These are phyloP conservation scores for Nanorana parkeri DNA, from an alignment of 2,113 vertebrate species.

Conservation along the genomic window DNA sequence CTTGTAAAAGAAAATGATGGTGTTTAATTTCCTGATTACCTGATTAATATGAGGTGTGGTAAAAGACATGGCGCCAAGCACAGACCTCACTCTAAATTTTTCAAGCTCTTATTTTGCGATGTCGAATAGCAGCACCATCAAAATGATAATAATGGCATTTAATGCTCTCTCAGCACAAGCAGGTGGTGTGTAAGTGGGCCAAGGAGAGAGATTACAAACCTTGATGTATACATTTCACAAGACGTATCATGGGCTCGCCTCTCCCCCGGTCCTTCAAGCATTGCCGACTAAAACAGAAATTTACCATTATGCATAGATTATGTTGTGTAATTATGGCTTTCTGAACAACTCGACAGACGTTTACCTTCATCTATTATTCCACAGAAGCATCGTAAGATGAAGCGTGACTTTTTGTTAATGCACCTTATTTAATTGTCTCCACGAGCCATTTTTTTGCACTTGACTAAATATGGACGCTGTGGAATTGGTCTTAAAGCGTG, in stretches of 20 bases:
- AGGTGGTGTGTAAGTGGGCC: conserved; percentile 39
- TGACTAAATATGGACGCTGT: too few relatives aligned
- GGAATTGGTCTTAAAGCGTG: too few relatives aligned
- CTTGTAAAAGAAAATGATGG: too few relatives aligned
- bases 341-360: conserved; percentile 49
- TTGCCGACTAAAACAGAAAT: conserved; percentile 22
- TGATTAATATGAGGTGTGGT: background rate
- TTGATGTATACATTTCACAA: conserved; percentile 44
- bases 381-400: background rate
- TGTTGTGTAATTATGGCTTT: conserved; percentile 58
- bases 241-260: background rate
- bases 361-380: conserved; percentile 46
- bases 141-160: conserved; percentile 55
- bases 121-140: conserved; percentile 47
- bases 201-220: conserved; percentile 51
- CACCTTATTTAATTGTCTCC: conserved; percentile 21
- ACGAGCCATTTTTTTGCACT: background rate
- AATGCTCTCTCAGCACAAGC: conserved; percentile 52
- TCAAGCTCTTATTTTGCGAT: background rate
- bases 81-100: background rate
- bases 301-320: conserved; percentile 59
- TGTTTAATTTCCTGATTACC: too few relatives aligned
- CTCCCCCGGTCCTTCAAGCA: conserved; percentile 38
- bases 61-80: background rate
- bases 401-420: conserved; percentile 14